Evolutionary conservation across 1,140 invertebrate genomes (phyloP).

Genomic region (Helicoverpa zea): DNA sequence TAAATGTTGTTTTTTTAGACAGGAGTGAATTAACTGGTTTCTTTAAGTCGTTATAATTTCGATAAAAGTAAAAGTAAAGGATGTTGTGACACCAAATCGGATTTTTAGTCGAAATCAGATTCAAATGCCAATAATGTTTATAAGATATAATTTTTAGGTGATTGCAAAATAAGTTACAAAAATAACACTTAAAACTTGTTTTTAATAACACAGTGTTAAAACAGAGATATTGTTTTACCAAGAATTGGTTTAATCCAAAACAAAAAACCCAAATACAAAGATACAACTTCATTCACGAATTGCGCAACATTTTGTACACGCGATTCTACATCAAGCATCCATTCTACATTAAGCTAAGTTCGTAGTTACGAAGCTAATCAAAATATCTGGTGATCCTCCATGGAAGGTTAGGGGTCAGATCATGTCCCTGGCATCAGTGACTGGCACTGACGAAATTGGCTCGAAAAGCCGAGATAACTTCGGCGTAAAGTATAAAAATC

Average conservation of each 20-base stretch:
- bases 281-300: neutral
- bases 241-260: neutral
- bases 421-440: conserved; percentile 55
- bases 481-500: conserved; percentile 63
- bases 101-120: too few relatives aligned
- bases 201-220: too few relatives aligned
- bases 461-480: conserved; percentile 59
- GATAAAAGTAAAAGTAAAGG: neutral
- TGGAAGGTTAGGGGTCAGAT: conserved; percentile 56
- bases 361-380: conserved; percentile 36
- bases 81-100: neutral
- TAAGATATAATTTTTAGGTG: too few relatives aligned
- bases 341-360: conserved; percentile 21
- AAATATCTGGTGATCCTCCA: conserved; percentile 30
- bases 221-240: too few relatives aligned
- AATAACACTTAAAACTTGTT: too few relatives aligned
- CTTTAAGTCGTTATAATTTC: too few relatives aligned
- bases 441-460: conserved; percentile 53
- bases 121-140: too few relatives aligned
- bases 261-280: too few relatives aligned
- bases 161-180: too few relatives aligned
- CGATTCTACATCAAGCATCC: neutral
- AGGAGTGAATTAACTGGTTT: neutral
- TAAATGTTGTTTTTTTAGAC: neutral
- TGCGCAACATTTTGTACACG: neutral